Base-by-base conservation (phyloP, 1,140 invertebrate species). In the Bombus polaris region DNA sequence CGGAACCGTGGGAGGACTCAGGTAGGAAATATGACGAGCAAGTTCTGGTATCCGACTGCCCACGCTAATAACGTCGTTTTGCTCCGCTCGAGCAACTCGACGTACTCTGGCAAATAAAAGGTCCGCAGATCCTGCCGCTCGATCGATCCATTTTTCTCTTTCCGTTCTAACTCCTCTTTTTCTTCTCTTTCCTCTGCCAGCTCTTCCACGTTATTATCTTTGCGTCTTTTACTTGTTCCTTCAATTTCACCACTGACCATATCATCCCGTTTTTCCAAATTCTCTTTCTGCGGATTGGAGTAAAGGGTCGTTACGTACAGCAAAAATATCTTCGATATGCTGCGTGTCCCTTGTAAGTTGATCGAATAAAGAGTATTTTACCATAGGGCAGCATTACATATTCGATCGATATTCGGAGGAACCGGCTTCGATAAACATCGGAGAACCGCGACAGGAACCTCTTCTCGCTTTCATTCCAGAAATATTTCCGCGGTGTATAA, bases 11-110 rank as follows among this genome's bases (percentile, higher is more conserved):
- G 81, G 87, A 70, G 81, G 86, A 68, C 70, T 74, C 85, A 82
- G 39, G 70, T 78, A 87, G 80, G 66, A 90, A 90, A 88, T 90
- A 90, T 88, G 73, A 88, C 83, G 79, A 79, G 80, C 79, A 47
- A 85, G 70, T 81, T 78, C 62, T 32, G 57, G 35, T 83, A 83
- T 47, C 74, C 57, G 76, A 18, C 57, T 88, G 73, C 88, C 85
- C 77, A 89, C 84, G 76, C 71, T 78, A 62, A 89, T 66, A 82
- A 73, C 68, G 68, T 42, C 62, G 39, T 86, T 66, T 65, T 25
- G 47, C 53, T 47, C 8, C 39, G 18, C n/a, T 32, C 57, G 5
- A 37, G 22, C 62, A 68, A 44, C 32, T 28, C 65, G 13, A 47
- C 68, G 53, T 28, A 35, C 53, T 76, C 35, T 44, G 6, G 39